Evolutionary conservation across 2,888 invertebrate genomes (phyloP), one percentile per base, ranked within the genome.

Genomic region (Aphidoletes aphidimyza): DNA sequence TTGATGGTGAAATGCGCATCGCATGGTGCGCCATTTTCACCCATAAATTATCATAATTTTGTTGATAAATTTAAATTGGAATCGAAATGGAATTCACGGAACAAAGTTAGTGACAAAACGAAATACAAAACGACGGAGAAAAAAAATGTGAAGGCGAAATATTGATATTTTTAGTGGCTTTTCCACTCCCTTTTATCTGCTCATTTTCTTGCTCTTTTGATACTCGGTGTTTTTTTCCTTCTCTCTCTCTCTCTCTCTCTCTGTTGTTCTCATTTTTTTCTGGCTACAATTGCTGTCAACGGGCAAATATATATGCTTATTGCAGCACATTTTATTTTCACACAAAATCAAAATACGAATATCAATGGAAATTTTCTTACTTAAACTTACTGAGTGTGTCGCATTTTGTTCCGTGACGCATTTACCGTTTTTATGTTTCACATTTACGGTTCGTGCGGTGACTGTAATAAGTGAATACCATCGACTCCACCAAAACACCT

Each of bases 1-100:
- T 42, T 14, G 54, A 54, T 5, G 54, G 22, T 26, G 54, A 26
- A 3, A 26, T 54, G 54, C 22, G 47, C 17, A 19, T 69, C 69
- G 30, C 30, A 69, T 54, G 54, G 69, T 2, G 26, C 30, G 69
- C 69, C 69, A 69, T 69, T 69, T 30, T 14, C 3, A 69, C 30
- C 34, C 30, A 69, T 69, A 69, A 69, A 69, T 69, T 69, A 69
- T 69, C 69, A 69, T 69, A 69, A 69, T 69, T 69, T 26, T 69
- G 69, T 69, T 69, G 69, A 69, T 69, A 69, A 69, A 69, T 69
- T 69, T 69, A 69, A 69, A 69, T 69, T 69, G 69, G 34, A 30
- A 69, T 30, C 69, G 69, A 69, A 69, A 69, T 69, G 30, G 69
- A 69, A 69, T 30, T 69, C 30, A 30, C 6, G 26, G 47, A 6